Evolutionary conservation across 1,140 invertebrate species (phyloP), one percentile per base, ranked within the genome.

Genomic region (Drosophila busckii): DNA sequence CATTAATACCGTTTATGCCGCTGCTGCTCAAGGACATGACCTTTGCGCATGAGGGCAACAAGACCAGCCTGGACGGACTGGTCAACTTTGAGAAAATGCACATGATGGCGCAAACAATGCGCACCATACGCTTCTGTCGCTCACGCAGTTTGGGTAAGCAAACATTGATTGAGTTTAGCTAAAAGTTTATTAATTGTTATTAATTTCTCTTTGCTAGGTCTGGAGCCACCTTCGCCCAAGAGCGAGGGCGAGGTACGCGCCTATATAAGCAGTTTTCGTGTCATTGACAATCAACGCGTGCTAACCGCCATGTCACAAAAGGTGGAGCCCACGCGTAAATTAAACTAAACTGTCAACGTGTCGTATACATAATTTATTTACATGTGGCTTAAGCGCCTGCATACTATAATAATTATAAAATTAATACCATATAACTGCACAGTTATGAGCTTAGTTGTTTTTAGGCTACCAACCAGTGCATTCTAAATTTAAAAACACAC

Each of bases 21-120:
- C 89, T 96, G 17, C 88, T 96, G 17, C 89, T 96, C 41, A 96
- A 96, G 90, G 93, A 96, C 87, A 94, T 96, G 92, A 95, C 94
- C 13, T 96, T 96, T 76, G 94, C 94, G 7, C 94, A 96, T 85
- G 95, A 96, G 88, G 95, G 95, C n/a, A 96, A 96, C 86, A 95
- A 95, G 86, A 96, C 94, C 1, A 93, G 92, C 66, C 89, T 94
- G 58, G 94, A 95, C 83, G 93, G 93, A 5, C 87, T 96, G 26
- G 93, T 96, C 15, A 96, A 96, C 85, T 96, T 96, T 88, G 95
- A 96, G 87, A 96, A 96, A 89, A 96, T 96, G 95, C 94, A 96
- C 84, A 94, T 96, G 93, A 89, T 96, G 68, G 94, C 94, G 12
- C 93, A 95, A 86, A 94, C 94, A 0, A 90, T 96, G 88, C 89